These are phyloP conservation scores for Campoplex capitator DNA, from an alignment of 2,888 invertebrate species.

Conservation along the genomic window DNA sequence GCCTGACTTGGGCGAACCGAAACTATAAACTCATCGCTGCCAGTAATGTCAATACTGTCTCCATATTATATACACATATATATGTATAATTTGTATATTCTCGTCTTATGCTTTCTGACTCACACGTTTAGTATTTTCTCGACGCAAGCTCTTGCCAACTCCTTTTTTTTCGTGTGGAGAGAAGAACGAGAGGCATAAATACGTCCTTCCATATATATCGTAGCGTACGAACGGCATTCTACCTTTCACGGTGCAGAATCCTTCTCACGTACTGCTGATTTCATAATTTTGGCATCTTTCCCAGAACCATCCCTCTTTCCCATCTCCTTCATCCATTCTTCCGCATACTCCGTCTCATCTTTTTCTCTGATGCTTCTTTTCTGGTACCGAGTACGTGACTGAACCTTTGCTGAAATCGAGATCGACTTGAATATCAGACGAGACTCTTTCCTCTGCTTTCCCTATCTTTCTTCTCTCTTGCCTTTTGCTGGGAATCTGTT, in stretches of 20 bases:
- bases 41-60: too few relatives aligned
- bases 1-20: too few relatives aligned
- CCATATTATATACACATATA: not conserved
- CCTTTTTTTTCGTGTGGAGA: constrained; percentile 15
- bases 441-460: constrained; percentile 30
- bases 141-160: constrained; percentile 52
- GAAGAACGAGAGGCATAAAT: constrained; percentile 37
- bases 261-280: constrained; percentile 82
- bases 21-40: too few relatives aligned
- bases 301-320: constrained; percentile 71
- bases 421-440: constrained; percentile 77
- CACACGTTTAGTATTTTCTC: constrained; percentile 49
- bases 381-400: constrained; percentile 76
- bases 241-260: constrained; percentile 69
- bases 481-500: constrained; percentile 13
- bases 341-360: constrained; percentile 57
- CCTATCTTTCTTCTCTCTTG: not conserved
- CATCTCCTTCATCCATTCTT: constrained; percentile 60
- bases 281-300: constrained; percentile 82
- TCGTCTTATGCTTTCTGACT: constrained; percentile 18
- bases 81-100: not conserved
- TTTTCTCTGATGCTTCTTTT: constrained; percentile 58
- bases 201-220: constrained; percentile 38
- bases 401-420: constrained; percentile 76
- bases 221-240: constrained; percentile 38